These are phyloP conservation scores for Lynx canadensis DNA, from an alignment of 2,113 vertebrate genomes.

Conservation along the genomic window DNA sequence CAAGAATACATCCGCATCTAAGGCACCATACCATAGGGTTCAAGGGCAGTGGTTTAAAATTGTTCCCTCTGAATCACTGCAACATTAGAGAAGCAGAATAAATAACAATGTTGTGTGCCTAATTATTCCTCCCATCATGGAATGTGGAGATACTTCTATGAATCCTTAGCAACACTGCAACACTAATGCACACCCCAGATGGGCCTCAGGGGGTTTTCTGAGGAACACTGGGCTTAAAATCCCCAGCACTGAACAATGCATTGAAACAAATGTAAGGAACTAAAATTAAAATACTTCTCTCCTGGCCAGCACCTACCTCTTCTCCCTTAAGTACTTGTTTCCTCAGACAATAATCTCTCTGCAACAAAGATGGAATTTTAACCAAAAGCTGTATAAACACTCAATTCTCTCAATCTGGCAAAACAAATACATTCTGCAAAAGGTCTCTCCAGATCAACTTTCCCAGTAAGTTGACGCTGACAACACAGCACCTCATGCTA, in stretches of 20 bases:
- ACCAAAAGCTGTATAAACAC: background rate
- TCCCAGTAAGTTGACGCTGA: background rate
- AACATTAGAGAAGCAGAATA: background rate
- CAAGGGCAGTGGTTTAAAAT: background rate
- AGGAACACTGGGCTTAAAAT: background rate
- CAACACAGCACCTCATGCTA: background rate
- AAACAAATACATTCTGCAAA: background rate
- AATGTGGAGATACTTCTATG: no score
- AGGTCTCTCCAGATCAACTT: background rate
- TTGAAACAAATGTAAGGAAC: background rate
- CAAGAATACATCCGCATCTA: background rate
- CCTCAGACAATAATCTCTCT: background rate
- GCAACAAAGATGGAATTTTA: background rate
- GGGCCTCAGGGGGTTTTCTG: background rate
- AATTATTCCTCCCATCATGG: background rate
- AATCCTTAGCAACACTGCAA: background rate
- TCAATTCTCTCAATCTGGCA: background rate
- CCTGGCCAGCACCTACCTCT: background rate
- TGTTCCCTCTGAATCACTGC: background rate
- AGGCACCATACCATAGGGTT: background rate
- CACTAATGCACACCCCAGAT: background rate
- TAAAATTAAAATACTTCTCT: background rate
- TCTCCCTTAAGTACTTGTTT: background rate
- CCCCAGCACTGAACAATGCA: background rate
- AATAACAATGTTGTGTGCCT: background rate